A percentile compares a stretch with the other conserved stretches of the same genome.
Conservation (phyloP, 2,888 invertebrate genomes). For the Drosophila robusta region DNA sequence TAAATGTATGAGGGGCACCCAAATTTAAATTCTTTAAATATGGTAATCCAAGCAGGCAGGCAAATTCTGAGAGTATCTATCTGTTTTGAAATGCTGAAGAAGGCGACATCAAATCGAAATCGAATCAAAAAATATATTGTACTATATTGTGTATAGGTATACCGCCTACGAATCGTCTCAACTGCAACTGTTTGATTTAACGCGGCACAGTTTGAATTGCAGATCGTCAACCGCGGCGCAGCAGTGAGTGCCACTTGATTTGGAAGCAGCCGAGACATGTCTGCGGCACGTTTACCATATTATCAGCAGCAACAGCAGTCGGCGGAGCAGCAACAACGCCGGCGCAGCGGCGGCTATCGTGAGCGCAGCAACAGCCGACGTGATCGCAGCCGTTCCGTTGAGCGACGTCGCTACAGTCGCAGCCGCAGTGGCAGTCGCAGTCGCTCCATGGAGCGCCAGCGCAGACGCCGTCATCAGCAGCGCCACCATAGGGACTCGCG, state of each 20-base stretch:
- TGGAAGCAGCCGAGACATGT: slow-evolving; percentile 43
- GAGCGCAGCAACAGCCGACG: slow-evolving; percentile 45
- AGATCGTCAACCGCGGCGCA: slow-evolving; percentile 62
- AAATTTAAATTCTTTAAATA: slow-evolving; percentile 3
- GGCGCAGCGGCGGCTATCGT: slow-evolving; percentile 26
- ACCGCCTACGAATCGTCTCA: slow-evolving; percentile 56
- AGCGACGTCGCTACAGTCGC: slow-evolving; percentile 53
- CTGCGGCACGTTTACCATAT: slow-evolving; percentile 72
- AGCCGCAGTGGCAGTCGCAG: slow-evolving; percentile 50
- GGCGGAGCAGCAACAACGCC: slow-evolving; percentile 20
- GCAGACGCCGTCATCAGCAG: slow-evolving; percentile 40
- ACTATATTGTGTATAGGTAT: slow-evolving; percentile 73
- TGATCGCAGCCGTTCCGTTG: slow-evolving; percentile 61
- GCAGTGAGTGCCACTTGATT: slow-evolving; percentile 2
- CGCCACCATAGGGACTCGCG: slow-evolving; percentile 53
- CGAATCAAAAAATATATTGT: slow-evolving; percentile 28
- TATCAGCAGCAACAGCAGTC: slow-evolving; percentile 58
- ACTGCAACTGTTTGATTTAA: slow-evolving; percentile 80
- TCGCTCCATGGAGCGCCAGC: slow-evolving; percentile 58
- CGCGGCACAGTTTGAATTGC: slow-evolving; percentile 84
- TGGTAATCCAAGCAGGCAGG: slow-evolving; percentile 12
- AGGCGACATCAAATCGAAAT: slow-evolving; percentile 30
- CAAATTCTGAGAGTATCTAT: slow-evolving; percentile 14
- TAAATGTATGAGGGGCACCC: neutral
- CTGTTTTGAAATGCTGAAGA: slow-evolving; percentile 15